A percentile compares a stretch with the other conserved stretches of the same genome.
Conservation (phyloP, 1,140 invertebrate genomes). For the Philopotamus ludificatus region DNA sequence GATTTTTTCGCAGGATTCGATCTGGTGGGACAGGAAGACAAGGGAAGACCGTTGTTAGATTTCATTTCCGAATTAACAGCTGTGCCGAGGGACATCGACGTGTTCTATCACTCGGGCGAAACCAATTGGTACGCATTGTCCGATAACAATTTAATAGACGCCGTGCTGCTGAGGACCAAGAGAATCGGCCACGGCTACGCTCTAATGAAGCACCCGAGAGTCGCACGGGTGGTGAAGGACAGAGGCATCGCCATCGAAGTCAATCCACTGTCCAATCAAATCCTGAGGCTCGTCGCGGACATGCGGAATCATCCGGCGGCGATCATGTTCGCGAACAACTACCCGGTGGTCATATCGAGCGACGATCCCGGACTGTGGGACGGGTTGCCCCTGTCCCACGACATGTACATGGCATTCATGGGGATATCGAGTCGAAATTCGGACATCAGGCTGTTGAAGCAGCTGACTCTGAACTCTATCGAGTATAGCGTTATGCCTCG, state of each 20-base stretch:
- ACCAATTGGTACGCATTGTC: constrained; percentile 75
- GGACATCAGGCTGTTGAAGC: constrained; percentile 74
- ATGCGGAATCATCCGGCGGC: constrained; percentile 78
- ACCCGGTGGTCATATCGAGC: constrained; percentile 63
- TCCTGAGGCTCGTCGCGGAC: constrained; percentile 74
- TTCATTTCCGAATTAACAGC: constrained; percentile 61
- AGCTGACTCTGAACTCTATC: constrained; percentile 77
- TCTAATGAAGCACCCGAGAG: constrained; percentile 71
- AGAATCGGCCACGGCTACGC: constrained; percentile 72
- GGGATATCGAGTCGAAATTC: constrained; percentile 68
- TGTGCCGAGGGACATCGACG: constrained; percentile 57
- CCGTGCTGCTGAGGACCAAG: constrained; percentile 70
- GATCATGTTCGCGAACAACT: constrained; percentile 62
- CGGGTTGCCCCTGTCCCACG: constrained; percentile 70
- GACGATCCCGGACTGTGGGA: constrained; percentile 83
- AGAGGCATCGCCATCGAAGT: constrained; percentile 75
- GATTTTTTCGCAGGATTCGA: constrained; percentile 73
- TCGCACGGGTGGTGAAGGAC: constrained; percentile 62
- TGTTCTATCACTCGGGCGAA: constrained; percentile 82
- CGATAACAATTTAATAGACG: constrained; percentile 77
- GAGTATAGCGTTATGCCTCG: constrained; percentile 50
- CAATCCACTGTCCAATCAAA: constrained; percentile 78
- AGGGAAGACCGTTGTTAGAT: constrained; percentile 59
- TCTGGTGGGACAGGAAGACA: constrained; percentile 74
- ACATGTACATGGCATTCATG: constrained; percentile 82